phyloP scores from a whole-genome alignment of 2,113 vertebrate genomes.

The Oreocharis arfaki region DNA sequence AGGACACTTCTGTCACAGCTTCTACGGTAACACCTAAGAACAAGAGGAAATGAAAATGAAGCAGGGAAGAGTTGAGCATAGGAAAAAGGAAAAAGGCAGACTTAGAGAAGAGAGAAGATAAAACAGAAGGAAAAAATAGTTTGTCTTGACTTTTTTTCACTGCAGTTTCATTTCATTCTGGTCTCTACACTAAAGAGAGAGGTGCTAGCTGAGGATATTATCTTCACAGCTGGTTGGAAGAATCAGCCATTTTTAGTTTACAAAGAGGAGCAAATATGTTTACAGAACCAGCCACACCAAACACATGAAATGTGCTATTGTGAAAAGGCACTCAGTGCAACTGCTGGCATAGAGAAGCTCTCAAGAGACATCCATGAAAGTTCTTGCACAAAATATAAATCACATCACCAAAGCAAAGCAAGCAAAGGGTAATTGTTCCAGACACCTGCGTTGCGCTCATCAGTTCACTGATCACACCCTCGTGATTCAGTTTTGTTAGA shows the following conservation, averaged over 20 bases:
- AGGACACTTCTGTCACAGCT: not conserved
- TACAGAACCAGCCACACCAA: not conserved
- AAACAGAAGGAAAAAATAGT: not conserved
- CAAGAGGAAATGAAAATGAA: not conserved
- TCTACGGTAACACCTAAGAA: not conserved
- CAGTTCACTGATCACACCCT: not conserved
- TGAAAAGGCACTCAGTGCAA: not conserved
- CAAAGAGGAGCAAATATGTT: not conserved
- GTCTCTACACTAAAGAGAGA: not conserved
- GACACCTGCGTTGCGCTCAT: not conserved
- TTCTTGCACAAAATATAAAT: not conserved
- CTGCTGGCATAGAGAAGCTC: not conserved
- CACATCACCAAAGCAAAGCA: not conserved
- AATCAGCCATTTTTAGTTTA: not conserved
- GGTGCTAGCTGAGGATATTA: not conserved
- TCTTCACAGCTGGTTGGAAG: not conserved
- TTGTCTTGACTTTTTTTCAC: not conserved
- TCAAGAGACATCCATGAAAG: not conserved
- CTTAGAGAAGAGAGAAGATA: not conserved
- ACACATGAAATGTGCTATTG: not conserved
- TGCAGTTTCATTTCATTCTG: not conserved
- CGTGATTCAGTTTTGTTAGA: not conserved
- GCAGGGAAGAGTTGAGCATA: not conserved
- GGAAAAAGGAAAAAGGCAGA: not conserved
- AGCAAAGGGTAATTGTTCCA: not conserved